Evolutionary conservation across 2,797 vertebrate genomes (phyloP), one percentile per base, ranked within the genome.

Genomic region (Onychomys leucogaster): DNA sequence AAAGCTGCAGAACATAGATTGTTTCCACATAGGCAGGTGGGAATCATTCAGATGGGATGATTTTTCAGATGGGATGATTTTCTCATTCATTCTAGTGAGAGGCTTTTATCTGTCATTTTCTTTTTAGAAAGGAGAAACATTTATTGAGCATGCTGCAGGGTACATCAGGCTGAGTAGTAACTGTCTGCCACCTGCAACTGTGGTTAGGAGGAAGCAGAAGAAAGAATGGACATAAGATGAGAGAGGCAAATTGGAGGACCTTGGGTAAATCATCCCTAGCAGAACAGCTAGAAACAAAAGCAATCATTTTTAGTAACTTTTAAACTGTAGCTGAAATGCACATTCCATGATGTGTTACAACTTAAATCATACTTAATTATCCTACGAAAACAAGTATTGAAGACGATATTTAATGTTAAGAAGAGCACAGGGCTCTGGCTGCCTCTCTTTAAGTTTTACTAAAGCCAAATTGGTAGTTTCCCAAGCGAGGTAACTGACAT

Each of bases 31-130:
- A 69, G 43, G 43, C 55, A 83, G 4, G 14, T 77, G 13, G n/a
- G 84, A 96, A 59, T 90, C 43, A 41, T 82, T 82, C 67, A 82
- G 41, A 91, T 41, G 27, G 77, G 17, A 69, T 52, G 52, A 43
- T 41, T 69, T 89, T 82, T 82, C 67, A 82, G 41, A 91, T 34
- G 27, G 77, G 17, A 69, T 52, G 52, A 43, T 41, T 69, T 89
- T 82, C 92, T 6, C 61, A 83, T 90, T 61, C 93, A 43, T 76
- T 90, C 46, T 93, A n/a, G 23, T 46, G 61, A 27, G 76, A 73
- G 17, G 12, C 49, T 41, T 57, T 63, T 25, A 61, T 89, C 37
- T 34, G 17, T 61, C 29, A 3, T 89, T 89, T 77, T 59, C 2
- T 46, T 76, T 76, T 89, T 34, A 43, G 71, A 23, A 59, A 75